Evolutionary conservation across 2,888 invertebrate species (phyloP), one percentile per base, ranked within the genome.

Genomic region (Lepidochitona cinerea): DNA sequence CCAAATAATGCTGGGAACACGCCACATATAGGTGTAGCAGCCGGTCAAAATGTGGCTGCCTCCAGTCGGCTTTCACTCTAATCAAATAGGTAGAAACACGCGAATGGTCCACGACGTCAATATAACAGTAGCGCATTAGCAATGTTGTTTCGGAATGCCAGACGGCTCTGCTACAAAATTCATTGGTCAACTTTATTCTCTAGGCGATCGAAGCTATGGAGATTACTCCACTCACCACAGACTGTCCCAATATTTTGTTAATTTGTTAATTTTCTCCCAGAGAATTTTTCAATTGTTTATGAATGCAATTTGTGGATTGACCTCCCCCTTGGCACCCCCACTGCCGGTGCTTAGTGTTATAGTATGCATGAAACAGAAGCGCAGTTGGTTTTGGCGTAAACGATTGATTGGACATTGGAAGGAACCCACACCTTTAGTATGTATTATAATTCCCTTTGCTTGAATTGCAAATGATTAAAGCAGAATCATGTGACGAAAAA

Each of bases 141-240:
- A 4, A 18, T 3, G 59, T 23, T 59, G 59, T 59, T 59, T 18
- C 59, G 59, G 59, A 59, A 59, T 59, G 59, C 59, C 23, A 59
- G 14, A 18, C 41, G 41, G 41, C 9, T 14, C 59, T 23, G 59
- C 18, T 32, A 26, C 59, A 23, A 14, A 59, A 59, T 59, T 59
- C 59, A 59, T 59, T 59, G 59, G 59, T 59, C 59, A 59, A 26
- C 59, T 59, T 59, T 59, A 59, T 59, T 59, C 59, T 4, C 29
- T 23, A 32, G 32, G 32, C 59, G 59, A 59, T 59, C 59, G 59
- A 59, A 59, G 26, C 23, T 12, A 14, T 32, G 59, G 59, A 59
- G 29, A n/a, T 7, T 59, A 26, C 59, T 23, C 59, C 18, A 18
- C 9, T 41, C 9, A 12, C 41, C 9, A 18, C 18, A 12, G 41